Conservation (phyloP, 2,113 vertebrate genomes). For the Gobiocypris rarus region DNA sequence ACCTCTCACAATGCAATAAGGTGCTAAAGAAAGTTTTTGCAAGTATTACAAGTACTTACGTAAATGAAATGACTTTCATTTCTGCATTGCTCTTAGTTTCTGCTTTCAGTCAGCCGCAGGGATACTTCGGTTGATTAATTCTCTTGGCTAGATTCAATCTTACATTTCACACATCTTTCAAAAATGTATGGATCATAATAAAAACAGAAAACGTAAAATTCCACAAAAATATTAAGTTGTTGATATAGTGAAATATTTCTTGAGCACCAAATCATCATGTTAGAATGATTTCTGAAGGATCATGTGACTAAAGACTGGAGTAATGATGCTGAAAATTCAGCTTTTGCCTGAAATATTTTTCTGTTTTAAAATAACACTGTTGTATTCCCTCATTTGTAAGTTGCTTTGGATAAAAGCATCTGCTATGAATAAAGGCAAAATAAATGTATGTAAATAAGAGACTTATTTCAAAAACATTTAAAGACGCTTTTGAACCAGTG, state of each 20-base stretch:
- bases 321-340: too few species aligned
- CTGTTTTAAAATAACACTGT: too few species aligned
- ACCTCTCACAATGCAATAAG: conserved; percentile 23
- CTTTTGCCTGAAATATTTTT: too few species aligned
- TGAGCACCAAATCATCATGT: neutral
- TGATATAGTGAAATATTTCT: neutral
- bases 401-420: too few species aligned
- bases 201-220: conserved; percentile 2
- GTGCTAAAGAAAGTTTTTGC: conserved; percentile 28
- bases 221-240: neutral
- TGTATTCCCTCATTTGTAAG: too few species aligned
- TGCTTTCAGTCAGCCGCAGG: neutral
- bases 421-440: too few species aligned
- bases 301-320: neutral
- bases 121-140: conserved; percentile 18
- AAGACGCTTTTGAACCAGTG: neutral
- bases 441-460: too few species aligned
- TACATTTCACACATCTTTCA: neutral
- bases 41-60: conserved; percentile 15
- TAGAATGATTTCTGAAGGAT: neutral
- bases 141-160: neutral
- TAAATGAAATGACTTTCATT: conserved; percentile 27
- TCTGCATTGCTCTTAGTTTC: conserved; percentile 31
- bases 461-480: too few species aligned
- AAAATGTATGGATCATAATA: conserved; percentile 6